Base-by-base conservation (phyloP, 2,113 vertebrate species). In the Scolopax mira region DNA sequence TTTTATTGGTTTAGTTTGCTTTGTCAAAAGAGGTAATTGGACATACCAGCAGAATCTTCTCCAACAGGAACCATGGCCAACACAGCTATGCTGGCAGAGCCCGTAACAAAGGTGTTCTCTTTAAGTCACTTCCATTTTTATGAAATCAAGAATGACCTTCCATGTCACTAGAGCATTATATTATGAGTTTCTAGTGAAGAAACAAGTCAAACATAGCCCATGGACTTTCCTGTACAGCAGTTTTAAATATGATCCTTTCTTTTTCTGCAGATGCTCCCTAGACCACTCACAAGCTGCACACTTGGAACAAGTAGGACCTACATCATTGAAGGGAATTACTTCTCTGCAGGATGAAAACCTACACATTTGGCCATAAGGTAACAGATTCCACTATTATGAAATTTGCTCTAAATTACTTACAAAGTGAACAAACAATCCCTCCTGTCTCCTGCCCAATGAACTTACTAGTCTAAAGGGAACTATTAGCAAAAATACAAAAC, bases 41-140 rank as follows among this genome's bases (percentile, higher is more conserved):
- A 66, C 35, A 42, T 21, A 72, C 1, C 9, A 8, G 58, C 31
- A 83, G 58, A 88, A 85, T 27, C 9, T 79, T 72, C 62, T 69
- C 52, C 57, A 90, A 1, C 0, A 87, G 44, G 33, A 39, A 23
- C 19, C 14, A 37, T 0, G 3, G 27, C 48, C 39, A 77, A 57
- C 23, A 72, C 25, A 82, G 42, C 22, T 67, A n/a, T 16, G 11
- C 39, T 88, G 61, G 52, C 33, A 72, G 61, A 81, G 18, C 30
- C 1, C 0, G 60, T 66, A 85, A 71, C 42, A 89, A 44, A 85
- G 28, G 35, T 33, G 17, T 42, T 58, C 42, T 35, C 35, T 69
- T 41, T 35, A 82, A 42, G 16, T 41, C 12, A 12, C 35, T 57
- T 79, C 44, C 19, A 6, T 31, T 83, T 83, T 70, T 60, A 57